Percentiles rank a stretch among this genome's conserved stretches.
Conservation (phyloP, 2,113 vertebrate genomes). For the Motacilla alba region DNA sequence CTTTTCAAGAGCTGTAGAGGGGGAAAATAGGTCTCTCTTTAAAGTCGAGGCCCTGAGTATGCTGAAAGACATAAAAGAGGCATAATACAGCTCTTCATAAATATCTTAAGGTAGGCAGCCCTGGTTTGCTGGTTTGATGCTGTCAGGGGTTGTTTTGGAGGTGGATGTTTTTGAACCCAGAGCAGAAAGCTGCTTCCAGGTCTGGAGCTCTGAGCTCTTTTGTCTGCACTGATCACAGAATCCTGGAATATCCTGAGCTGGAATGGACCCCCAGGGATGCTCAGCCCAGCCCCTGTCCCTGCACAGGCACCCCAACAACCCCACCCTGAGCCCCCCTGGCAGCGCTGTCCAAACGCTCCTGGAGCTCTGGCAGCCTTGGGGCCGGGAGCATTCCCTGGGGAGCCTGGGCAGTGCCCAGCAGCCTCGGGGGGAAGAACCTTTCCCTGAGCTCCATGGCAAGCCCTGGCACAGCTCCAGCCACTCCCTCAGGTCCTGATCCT, state of each 20-base stretch:
- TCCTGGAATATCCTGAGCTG: neutral
- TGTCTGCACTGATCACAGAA: neutral
- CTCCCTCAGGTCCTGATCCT: neutral
- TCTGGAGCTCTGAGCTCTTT: neutral
- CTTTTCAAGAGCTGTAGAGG: slow-evolving; percentile 16
- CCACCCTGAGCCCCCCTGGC: neutral
- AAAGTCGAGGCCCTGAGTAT: neutral
- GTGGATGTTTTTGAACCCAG: neutral
- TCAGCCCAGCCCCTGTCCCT: rapidly evolving
- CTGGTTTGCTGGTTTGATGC: neutral
- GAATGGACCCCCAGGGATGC: rapidly evolving
- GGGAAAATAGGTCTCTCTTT: slow-evolving; percentile 17
- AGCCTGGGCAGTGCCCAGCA: neutral
- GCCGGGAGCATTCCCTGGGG: neutral
- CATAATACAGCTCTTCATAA: neutral
- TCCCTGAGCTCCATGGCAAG: too few relatives aligned
- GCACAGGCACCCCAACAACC: neutral
- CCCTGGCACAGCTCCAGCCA: neutral
- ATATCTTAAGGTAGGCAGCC: neutral
- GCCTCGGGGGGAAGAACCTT: neutral
- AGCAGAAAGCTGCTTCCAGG: neutral
- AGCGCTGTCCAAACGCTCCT: too few relatives aligned
- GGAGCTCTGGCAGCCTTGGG: neutral
- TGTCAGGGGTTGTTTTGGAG: neutral
- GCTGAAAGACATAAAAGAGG: slow-evolving; percentile 31